These are phyloP conservation scores for Microplitis manilae DNA, from an alignment of 2,888 invertebrate genomes.

Conservation along the genomic window DNA sequence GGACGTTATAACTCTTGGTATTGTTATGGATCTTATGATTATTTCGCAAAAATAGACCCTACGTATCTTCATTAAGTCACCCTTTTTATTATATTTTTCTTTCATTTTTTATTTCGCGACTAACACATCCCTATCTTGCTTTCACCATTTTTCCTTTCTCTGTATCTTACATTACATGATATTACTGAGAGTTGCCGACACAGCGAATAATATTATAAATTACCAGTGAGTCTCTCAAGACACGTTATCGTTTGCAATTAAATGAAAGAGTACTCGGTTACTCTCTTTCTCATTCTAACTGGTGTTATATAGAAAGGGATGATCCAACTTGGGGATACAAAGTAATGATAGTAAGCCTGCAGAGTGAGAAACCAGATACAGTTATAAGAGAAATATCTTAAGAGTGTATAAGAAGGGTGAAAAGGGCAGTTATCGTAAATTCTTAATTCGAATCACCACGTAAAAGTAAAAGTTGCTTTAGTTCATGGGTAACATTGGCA, in stretches of 20 bases:
- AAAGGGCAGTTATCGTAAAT: slow-evolving; percentile 67
- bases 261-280: slow-evolving; percentile 37
- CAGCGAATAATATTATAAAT: slow-evolving; percentile 27
- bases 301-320: slow-evolving; percentile 32
- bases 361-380: slow-evolving; percentile 10
- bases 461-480: slow-evolving; percentile 70
- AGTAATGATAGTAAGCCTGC: neutral
- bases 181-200: slow-evolving; percentile 5
- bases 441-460: slow-evolving; percentile 70
- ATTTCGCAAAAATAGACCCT: slow-evolving; percentile 38
- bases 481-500: slow-evolving; percentile 65
- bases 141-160: neutral
- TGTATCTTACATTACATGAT: neutral
- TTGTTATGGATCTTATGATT: slow-evolving; percentile 40
- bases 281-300: too few relatives aligned
- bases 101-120: slow-evolving; percentile 25
- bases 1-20: slow-evolving; percentile 55
- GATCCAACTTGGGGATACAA: slow-evolving; percentile 25
- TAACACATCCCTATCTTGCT: slow-evolving; percentile 27
- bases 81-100: slow-evolving; percentile 14
- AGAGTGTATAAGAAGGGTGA: slow-evolving; percentile 34
- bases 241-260: slow-evolving; percentile 48
- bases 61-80: slow-evolving; percentile 59
- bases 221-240: slow-evolving; percentile 20
- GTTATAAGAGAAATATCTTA: slow-evolving; percentile 10